Conservation (phyloP, 2,113 vertebrate genomes). For the Piliocolobus tephrosceles region DNA sequence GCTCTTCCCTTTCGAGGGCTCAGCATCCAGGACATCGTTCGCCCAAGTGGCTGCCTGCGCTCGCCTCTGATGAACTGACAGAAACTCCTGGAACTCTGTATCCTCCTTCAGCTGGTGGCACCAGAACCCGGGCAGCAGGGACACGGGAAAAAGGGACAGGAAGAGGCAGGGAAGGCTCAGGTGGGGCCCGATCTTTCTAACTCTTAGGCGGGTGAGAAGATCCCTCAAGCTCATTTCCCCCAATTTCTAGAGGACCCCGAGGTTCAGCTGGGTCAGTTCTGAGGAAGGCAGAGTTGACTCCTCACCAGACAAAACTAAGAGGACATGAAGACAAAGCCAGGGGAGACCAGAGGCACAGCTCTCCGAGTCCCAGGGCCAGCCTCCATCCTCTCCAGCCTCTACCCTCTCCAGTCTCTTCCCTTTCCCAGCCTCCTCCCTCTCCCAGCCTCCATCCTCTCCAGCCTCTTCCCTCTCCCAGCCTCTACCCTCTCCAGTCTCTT, state of each 20-base stretch:
- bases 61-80: slow-evolving; percentile 93
- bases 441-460: no score
- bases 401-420: no score
- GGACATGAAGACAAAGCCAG: rapidly evolving
- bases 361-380: rapidly evolving
- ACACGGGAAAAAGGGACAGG: rapidly evolving
- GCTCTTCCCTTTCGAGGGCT: slow-evolving; percentile 60
- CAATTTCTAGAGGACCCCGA: rapidly evolving
- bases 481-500: rapidly evolving
- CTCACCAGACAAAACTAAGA: neutral
- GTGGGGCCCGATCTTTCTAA: neutral
- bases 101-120: slow-evolving; percentile 89
- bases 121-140: neutral
- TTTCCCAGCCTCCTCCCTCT: no score
- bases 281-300: neutral
- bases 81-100: slow-evolving; percentile 92
- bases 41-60: slow-evolving; percentile 91
- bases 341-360: rapidly evolving
- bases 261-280: neutral
- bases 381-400: no score
- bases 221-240: neutral
- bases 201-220: rapidly evolving
- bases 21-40: slow-evolving; percentile 86
- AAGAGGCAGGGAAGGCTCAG: neutral
- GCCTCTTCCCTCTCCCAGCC: no score